These are phyloP conservation scores for Trinorchestia longiramus DNA, from an alignment of 1,140 invertebrate genomes.

Conservation along the genomic window DNA sequence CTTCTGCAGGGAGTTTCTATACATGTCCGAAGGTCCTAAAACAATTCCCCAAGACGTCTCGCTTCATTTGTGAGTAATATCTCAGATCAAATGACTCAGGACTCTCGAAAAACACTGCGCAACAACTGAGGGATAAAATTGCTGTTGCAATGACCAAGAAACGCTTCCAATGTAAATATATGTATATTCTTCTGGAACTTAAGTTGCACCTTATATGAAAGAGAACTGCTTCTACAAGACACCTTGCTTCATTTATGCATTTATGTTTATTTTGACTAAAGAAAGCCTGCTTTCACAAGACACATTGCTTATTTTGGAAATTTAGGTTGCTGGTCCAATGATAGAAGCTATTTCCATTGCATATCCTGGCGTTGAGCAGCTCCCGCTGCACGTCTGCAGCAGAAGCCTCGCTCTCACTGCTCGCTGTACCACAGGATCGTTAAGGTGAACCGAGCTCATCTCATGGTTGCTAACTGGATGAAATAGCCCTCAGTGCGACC, in stretches of 20 bases:
- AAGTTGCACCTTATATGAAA: background rate
- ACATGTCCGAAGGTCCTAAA: background rate
- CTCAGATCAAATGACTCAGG: background rate
- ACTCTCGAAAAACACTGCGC: background rate
- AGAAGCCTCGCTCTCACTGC: background rate
- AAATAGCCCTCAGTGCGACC: slow-evolving; percentile 18
- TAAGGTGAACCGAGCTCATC: background rate
- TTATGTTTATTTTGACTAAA: background rate
- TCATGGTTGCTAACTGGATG: slow-evolving; percentile 6
- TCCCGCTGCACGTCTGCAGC: background rate
- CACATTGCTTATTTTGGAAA: background rate
- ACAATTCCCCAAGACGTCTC: background rate
- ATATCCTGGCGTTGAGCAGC: background rate
- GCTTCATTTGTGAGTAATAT: background rate
- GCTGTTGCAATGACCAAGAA: background rate
- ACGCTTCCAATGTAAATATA: too few species aligned
- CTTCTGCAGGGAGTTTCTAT: background rate
- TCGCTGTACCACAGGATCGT: background rate
- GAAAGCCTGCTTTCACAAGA: background rate
- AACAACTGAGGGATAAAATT: background rate
- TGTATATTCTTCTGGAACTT: background rate
- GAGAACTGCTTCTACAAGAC: background rate
- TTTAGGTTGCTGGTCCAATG: background rate
- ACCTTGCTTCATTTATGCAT: background rate
- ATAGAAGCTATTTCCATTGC: background rate